phyloP scores from a whole-genome alignment of 2,797 vertebrate species.

The Decapterus maruadsi region DNA sequence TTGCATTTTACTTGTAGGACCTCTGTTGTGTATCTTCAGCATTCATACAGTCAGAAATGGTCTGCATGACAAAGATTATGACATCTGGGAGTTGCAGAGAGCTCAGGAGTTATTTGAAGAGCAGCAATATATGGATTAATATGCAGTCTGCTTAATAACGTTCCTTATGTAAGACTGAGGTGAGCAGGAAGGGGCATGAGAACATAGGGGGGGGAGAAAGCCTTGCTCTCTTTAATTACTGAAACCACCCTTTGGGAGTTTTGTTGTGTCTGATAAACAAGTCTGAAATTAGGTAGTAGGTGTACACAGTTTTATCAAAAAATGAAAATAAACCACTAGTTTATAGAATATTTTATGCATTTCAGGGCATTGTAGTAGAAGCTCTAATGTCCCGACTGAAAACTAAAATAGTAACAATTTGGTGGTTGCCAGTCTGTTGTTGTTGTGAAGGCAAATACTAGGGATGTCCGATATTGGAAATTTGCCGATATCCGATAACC shows the following conservation, averaged over 20 bases:
- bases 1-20: neutral
- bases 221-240: constrained; percentile 35
- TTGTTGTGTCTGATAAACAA: constrained; percentile 38
- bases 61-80: constrained; percentile 51
- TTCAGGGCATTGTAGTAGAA: neutral
- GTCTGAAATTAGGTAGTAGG: constrained; percentile 24
- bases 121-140: constrained; percentile 53
- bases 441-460: neutral
- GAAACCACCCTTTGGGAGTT: constrained; percentile 35
- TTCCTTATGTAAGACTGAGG: constrained; percentile 20
- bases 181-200: constrained; percentile 27
- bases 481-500: too few species aligned
- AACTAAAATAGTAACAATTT: constrained; percentile 2
- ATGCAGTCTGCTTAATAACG: constrained; percentile 49
- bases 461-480: too few species aligned
- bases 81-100: constrained; percentile 17
- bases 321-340: constrained; percentile 12
- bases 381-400: neutral
- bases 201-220: neutral
- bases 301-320: constrained; percentile 20
- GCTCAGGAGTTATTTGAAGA: constrained; percentile 34
- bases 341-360: constrained; percentile 9
- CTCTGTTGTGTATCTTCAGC: constrained; percentile 3
- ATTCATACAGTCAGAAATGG: constrained; percentile 26
- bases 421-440: neutral